Evolutionary conservation across 2,113 vertebrate species (phyloP), one percentile per base, ranked within the genome.

Genomic region (Tachycineta bicolor): DNA sequence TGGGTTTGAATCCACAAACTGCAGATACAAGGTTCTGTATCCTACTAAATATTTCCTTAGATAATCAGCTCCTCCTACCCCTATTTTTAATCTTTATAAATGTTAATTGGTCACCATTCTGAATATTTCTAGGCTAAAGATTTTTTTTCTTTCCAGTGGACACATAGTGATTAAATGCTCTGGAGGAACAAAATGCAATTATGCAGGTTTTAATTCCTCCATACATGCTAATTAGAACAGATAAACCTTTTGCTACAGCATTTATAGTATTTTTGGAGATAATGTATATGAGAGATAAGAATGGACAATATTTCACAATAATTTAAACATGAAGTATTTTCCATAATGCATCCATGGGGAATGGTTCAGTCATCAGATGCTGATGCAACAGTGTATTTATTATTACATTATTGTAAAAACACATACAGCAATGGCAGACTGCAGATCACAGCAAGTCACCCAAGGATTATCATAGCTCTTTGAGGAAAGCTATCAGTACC

Each of bases 251-350:
- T 92, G 31, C 74, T 92, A 69, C n/a, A 89, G 23, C 77, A 74
- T 92, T 96, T 94, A 74, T 64, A 78, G 59, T 69, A 83, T 97
- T 96, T 87, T 43, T 94, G 49, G 46, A 90, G 59, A 93, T 92
- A 95, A 84, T 55, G 86, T 94, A 82, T 87, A 62, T 82, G 83
- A 41, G 73, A 85, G 94, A 94, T 94, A 94, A 94, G 92, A 94
- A 89, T 9, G 56, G 70, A 85, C 73, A 89, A 55, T 94, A 95
- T 91, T 93, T 95, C 70, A 89, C 53, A 79, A 77, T 87, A 94
- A 94, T 94, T 95, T 96, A 84, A 94, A 95, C 58, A 89, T 83
- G 67, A 92, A 94, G 34, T 89, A 76, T 84, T 92, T 95, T 94
- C 68, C 41, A 81, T 81, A 89, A 87, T 73, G 26, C 43, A 94